Conservation (phyloP, 1,140 invertebrate genomes). For the Drosophila tropicalis region DNA sequence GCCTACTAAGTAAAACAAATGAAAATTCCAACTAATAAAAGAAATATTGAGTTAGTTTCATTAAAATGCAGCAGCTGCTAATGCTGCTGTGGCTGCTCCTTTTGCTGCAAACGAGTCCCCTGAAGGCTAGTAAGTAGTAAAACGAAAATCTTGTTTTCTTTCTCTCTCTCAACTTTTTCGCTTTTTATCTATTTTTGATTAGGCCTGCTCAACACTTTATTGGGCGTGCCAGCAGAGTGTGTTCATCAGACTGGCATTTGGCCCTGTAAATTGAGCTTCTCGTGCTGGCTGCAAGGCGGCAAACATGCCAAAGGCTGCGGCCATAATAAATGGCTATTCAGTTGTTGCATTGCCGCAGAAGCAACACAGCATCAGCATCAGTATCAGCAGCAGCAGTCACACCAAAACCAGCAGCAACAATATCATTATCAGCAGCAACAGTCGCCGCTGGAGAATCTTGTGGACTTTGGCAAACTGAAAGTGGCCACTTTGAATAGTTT, state of each 20-base stretch:
- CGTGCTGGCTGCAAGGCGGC: conserved; percentile 89
- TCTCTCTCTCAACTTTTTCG: background rate
- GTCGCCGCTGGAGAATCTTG: conserved; percentile 80
- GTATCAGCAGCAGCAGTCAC: conserved; percentile 85
- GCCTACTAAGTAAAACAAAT: background rate
- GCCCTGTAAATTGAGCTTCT: conserved; percentile 87
- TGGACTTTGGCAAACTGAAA: conserved; percentile 71
- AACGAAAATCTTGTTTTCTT: background rate
- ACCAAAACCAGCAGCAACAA: conserved; percentile 54
- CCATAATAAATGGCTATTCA: conserved; percentile 87
- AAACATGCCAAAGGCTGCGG: conserved; percentile 86
- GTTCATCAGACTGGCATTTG: conserved; percentile 84
- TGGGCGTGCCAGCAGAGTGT: conserved; percentile 86
- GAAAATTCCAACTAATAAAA: conserved; percentile 6
- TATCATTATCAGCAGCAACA: conserved; percentile 55
- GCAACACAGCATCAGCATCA: conserved; percentile 50
- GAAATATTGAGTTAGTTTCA: background rate
- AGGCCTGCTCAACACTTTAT: conserved; percentile 84
- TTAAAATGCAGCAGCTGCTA: conserved; percentile 43
- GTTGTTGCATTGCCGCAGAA: conserved; percentile 85
- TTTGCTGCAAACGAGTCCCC: conserved; percentile 31
- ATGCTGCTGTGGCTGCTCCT: conserved; percentile 43
- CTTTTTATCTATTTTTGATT: background rate
- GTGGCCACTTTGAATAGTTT: conserved; percentile 45
- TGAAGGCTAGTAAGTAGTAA: conserved; percentile 61